Percentiles rank a stretch among this genome's conserved stretches.
Conservation (phyloP, 2,113 vertebrate genomes). For the Ophiodon elongatus region DNA sequence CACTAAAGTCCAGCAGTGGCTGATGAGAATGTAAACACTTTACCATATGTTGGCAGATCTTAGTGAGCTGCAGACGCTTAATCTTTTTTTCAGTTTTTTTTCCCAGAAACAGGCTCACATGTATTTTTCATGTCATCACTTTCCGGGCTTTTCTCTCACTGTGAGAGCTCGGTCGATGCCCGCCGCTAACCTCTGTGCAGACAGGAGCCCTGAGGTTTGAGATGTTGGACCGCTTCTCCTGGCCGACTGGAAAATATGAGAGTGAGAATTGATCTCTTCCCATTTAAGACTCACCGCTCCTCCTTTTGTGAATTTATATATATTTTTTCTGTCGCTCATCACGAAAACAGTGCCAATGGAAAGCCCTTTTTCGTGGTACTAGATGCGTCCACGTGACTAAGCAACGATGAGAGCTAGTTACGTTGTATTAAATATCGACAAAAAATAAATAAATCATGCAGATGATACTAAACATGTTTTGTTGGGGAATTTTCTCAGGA, state of each 20-base stretch:
- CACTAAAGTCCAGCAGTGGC: too few relatives aligned
- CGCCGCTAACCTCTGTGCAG: background rate
- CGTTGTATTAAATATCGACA: background rate
- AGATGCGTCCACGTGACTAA: too few relatives aligned
- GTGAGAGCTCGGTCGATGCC: background rate
- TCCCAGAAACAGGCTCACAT: background rate
- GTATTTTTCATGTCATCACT: background rate
- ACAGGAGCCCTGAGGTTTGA: constrained; percentile 34
- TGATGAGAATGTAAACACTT: too few relatives aligned
- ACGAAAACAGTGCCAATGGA: too few relatives aligned
- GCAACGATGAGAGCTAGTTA: background rate
- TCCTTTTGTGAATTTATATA: too few relatives aligned
- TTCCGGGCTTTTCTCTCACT: background rate
- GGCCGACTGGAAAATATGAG: constrained; percentile 52
- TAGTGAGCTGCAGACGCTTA: background rate
- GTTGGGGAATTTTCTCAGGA: background rate
- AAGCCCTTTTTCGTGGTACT: background rate
- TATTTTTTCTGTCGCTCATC: too few relatives aligned
- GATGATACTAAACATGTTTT: background rate
- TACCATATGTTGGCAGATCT: too few relatives aligned
- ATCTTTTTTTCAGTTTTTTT: background rate
- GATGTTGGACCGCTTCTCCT: constrained; percentile 2
- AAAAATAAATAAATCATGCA: background rate
- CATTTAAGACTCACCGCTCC: background rate
- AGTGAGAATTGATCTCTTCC: constrained; percentile 46